phyloP scores from a whole-genome alignment of 2,113 vertebrate genomes.

The Terrapene triunguis region DNA sequence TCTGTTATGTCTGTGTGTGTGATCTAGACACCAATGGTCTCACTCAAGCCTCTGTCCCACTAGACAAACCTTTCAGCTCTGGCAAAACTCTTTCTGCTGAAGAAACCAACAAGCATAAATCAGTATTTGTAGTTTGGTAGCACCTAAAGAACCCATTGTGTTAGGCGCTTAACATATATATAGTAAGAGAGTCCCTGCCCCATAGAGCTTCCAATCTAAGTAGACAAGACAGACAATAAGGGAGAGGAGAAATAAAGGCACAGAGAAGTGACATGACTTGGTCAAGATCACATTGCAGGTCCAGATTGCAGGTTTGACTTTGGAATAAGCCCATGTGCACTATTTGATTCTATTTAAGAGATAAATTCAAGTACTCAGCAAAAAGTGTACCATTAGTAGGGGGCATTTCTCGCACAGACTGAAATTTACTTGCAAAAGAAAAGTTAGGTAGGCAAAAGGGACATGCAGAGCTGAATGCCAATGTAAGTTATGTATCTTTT shows the following conservation, averaged over 20 bases:
- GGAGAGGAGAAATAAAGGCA: neutral
- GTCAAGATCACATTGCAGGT: neutral
- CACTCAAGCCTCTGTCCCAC: neutral
- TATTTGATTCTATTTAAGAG: neutral
- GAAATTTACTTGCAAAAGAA: neutral
- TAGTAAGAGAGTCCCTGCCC: neutral
- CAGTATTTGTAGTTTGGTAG: neutral
- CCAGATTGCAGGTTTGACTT: neutral
- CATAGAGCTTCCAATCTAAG: neutral
- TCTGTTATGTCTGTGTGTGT: accelerated
- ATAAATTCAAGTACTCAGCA: neutral
- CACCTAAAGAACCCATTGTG: neutral
- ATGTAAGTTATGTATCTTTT: neutral
- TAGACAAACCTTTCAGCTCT: neutral
- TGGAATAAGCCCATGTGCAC: neutral
- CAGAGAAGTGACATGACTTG: neutral
- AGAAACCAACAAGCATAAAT: neutral
- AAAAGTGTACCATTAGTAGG: neutral
- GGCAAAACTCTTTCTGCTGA: neutral
- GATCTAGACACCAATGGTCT: neutral
- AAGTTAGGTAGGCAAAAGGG: neutral
- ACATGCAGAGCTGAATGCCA: neutral
- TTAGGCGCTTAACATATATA: neutral
- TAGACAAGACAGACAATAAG: neutral
- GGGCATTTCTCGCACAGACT: neutral